Conservation (phyloP, 2,888 invertebrate species). For the Mimas tiliae region DNA sequence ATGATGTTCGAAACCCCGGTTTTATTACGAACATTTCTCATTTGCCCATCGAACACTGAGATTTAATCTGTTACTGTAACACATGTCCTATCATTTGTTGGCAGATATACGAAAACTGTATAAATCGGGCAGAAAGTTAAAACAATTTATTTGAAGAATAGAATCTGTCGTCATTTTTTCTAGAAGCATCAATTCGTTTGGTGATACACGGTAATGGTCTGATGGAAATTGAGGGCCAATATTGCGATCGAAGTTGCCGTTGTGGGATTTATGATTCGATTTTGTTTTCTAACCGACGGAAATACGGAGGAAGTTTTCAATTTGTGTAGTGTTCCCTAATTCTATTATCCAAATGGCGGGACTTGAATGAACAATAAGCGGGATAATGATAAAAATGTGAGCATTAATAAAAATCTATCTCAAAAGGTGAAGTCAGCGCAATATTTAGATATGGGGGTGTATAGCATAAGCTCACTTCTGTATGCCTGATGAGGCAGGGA, state of each 20-base stretch:
- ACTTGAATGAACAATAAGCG: too few species aligned
- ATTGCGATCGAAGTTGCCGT: not conserved
- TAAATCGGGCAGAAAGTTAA: conserved; percentile 21
- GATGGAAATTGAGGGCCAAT: not conserved
- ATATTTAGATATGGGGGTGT: too few species aligned
- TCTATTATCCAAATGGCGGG: too few species aligned
- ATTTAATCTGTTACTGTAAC: conserved; percentile 31
- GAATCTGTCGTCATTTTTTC: conserved; percentile 26
- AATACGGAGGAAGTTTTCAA: too few species aligned
- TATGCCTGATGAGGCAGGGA: too few species aligned
- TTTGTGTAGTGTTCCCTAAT: too few species aligned
- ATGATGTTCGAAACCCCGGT: conserved; percentile 40
- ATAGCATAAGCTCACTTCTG: too few species aligned
- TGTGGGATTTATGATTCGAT: not conserved
- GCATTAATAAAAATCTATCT: too few species aligned
- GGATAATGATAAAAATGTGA: too few species aligned
- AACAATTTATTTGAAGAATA: conserved; percentile 26
- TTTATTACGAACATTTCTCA: conserved; percentile 45
- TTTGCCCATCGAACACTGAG: conserved; percentile 34
- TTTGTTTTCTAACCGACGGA: not conserved
- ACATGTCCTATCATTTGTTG: conserved; percentile 27
- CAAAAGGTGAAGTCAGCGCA: too few species aligned
- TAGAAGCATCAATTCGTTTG: conserved; percentile 15
- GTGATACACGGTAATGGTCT: conserved; percentile 19
- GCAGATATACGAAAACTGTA: conserved; percentile 16